A percentile compares a stretch with the other conserved stretches of the same genome.
Evolutionary conservation across 1,140 invertebrate genomes (phyloP).

Genomic region (Drosophila lowei): DNA sequence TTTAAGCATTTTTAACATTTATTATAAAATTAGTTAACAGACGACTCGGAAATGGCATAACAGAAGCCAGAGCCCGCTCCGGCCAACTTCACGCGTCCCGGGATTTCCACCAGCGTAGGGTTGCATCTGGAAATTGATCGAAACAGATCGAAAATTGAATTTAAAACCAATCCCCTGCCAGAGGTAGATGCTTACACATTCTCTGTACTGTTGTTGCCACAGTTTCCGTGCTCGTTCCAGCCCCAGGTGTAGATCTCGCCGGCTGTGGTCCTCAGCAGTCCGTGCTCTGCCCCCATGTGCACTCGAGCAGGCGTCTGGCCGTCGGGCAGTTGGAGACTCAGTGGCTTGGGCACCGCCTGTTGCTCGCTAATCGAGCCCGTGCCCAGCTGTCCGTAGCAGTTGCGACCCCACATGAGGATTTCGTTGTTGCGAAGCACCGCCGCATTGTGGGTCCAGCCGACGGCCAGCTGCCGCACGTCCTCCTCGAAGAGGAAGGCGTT

Average conservation of each 20-base stretch:
- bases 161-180: neutral
- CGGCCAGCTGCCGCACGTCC: constrained; percentile 84
- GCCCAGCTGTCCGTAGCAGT: constrained; percentile 91
- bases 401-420: constrained; percentile 90
- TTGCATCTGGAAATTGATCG: constrained; percentile 48
- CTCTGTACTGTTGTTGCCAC: constrained; percentile 87
- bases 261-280: constrained; percentile 84
- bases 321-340: constrained; percentile 46
- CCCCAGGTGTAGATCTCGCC: constrained; percentile 91
- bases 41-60: constrained; percentile 65
- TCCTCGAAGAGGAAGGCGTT: constrained; percentile 73
- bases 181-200: constrained; percentile 23
- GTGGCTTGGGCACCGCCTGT: constrained; percentile 53
- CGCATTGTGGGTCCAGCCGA: constrained; percentile 90
- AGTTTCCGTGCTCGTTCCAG: constrained; percentile 96
- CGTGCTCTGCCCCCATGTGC: constrained; percentile 91
- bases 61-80: constrained; percentile 79
- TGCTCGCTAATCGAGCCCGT: constrained; percentile 52
- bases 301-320: constrained; percentile 83
- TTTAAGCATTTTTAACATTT: too few relatives aligned
- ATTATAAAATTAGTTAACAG: constrained; percentile 4
- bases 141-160: neutral
- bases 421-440: constrained; percentile 85
- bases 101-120: constrained; percentile 60
- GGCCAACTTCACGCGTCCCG: constrained; percentile 58